Evolutionary conservation across 2,888 invertebrate species (phyloP), one percentile per base, ranked within the genome.

Genomic region (Drosophila kanekoi): DNA sequence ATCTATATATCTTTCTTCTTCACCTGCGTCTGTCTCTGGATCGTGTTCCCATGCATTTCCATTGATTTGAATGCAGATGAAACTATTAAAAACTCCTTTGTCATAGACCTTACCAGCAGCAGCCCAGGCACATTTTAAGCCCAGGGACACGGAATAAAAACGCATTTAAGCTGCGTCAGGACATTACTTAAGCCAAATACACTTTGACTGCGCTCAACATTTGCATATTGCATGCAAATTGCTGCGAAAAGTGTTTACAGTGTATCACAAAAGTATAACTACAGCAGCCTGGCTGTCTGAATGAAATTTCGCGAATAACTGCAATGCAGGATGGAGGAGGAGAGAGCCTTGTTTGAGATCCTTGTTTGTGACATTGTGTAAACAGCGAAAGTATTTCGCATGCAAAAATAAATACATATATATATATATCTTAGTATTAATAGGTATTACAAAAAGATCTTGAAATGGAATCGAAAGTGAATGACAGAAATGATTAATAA

Each of bases 311-410:
- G 23, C 23, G 23, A 23, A 23, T 23, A 5, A 28, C 28, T 8
- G 28, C 23, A 23, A 23, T 23, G 23, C 23, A 28, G n/a, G 23
- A 3, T 23, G 41, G 10, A 38, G 10, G 10, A 9, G 28, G 16
- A 1, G 32, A 32, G 6, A 2, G 28, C 13, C 51, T 49, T 41
- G 32, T 35, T 11, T 37, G 43, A 51, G 51, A 0, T 18, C 18
- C 18, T 18, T 58, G 43, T 16, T 44, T 23, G 20, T 37, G 45
- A 45, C 23, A 63, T 56, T 49, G 58, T 67, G 18, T 45, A 53
- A 58, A 67, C 67, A 61, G 53, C 45, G 37, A 68, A 59, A 66
- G 74, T 63, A 57, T 47, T 61, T 69, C 11, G 63, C 87, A 81
- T 81, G 84, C 84, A 77, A 68, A 67, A 77, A 70, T 58, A 38